Base-by-base conservation (phyloP, 2,113 vertebrate genomes). In the Paralichthys olivaceus region DNA sequence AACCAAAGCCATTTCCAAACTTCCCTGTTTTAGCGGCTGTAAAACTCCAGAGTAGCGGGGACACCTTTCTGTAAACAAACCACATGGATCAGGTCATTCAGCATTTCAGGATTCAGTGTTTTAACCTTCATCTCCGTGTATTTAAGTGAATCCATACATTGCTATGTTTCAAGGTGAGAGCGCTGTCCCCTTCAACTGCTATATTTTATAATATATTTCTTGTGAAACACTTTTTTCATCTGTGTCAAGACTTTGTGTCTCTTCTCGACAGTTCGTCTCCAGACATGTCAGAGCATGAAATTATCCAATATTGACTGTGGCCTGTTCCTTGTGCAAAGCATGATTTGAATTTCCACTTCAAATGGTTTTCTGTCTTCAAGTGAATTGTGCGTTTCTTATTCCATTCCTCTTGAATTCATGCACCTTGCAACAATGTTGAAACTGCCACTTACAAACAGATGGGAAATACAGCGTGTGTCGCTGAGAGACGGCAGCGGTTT, bases 221-320 rank as follows among this genome's bases (percentile, higher is more conserved):
- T 1, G 6, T 12, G 5, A 4, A 9, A 19, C 51, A 53, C 20
- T 12, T n/a, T n/a, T 22, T 54, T 22, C 66, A 71, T 68, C 49
- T 15, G 61, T 73, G 74, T 75, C 34, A 59, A 70, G 26, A 5
- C 28, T 45, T 43, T 28, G 1, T 20, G 20, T 72, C n/a, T 28
- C 20, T 70, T 71, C 23, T 60, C 3, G 8, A n/a, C 34, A 22
- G 20, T 49, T 23, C 68, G 63, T 69, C 26, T 49, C 20, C 22
- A 29, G 53, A 84, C 43, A 34, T 79, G 72, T 22, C 32, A 53
- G 29, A 53, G 75, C 81, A 79, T 80, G 37, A 77, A 81, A 79
- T 66, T 23, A 59, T 67, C 63, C 43, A 66, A 61, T 83, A 67
- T 73, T 47, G 63, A 61, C 22, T 45, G 22, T n/a, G 8, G 47